phyloP scores from a whole-genome alignment of 2,888 invertebrate species.

The Drosophila vallismaia region DNA sequence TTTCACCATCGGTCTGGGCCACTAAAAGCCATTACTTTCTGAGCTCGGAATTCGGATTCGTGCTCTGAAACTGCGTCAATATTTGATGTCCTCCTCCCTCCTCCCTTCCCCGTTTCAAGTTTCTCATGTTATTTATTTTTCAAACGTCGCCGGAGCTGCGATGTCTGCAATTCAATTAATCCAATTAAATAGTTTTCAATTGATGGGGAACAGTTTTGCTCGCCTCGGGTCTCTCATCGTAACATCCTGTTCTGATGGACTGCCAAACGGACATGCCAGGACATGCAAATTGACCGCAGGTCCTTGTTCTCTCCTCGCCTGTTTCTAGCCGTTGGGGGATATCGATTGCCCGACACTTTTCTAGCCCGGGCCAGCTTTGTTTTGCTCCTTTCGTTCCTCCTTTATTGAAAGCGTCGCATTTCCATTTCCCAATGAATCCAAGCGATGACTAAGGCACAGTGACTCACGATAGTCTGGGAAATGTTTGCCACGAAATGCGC shows the following conservation, averaged over 20 bases:
- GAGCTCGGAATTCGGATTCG: not conserved
- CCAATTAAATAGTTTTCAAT: conserved; percentile 65
- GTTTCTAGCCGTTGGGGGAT: conserved; percentile 12
- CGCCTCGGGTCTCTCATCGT: not conserved
- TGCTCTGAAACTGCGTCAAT: conserved; percentile 35
- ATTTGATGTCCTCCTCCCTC: conserved; percentile 29
- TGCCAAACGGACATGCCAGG: not conserved
- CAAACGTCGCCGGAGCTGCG: conserved; percentile 1
- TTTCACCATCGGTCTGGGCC: not conserved
- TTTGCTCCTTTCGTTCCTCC: conserved; percentile 23
- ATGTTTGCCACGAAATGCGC: not conserved
- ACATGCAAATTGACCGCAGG: conserved; percentile 57
- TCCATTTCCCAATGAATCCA: conserved; percentile 8
- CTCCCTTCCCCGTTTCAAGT: not conserved
- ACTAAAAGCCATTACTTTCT: conserved; percentile 2
- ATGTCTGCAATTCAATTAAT: conserved; percentile 60
- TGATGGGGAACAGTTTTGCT: conserved; percentile 28
- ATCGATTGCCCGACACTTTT: conserved; percentile 35
- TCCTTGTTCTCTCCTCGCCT: not conserved
- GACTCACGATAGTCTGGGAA: not conserved
- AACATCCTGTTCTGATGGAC: conserved; percentile 9
- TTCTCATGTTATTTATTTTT: conserved; percentile 28
- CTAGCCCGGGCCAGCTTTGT: conserved; percentile 26
- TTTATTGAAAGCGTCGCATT: conserved; percentile 27
- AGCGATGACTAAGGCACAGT: conserved; percentile 15